Conservation (phyloP, 2,113 vertebrate genomes). For the Syngnathus typhle region DNA sequence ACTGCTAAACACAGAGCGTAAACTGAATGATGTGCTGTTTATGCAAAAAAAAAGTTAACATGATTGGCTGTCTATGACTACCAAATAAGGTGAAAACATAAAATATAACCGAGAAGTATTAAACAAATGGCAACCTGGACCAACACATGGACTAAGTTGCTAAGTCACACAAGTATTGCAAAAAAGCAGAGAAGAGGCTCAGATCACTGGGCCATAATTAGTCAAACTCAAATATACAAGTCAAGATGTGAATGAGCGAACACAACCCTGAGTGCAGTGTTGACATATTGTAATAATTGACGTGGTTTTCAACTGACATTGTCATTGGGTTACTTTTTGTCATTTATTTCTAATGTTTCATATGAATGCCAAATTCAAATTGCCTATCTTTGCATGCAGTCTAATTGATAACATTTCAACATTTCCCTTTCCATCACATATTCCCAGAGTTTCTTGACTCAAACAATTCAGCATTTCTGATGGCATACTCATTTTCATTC, state of each 20-base stretch:
- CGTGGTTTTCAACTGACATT: not conserved
- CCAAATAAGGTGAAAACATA: not conserved
- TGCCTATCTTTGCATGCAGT: not conserved
- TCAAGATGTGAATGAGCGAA: no score
- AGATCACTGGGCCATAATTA: not conserved
- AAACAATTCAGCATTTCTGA: not conserved
- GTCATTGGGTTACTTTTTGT: not conserved
- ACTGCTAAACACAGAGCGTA: not conserved
- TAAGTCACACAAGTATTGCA: not conserved
- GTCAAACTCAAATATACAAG: not conserved
- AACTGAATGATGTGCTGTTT: not conserved
- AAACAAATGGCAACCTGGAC: not conserved
- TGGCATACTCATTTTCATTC: not conserved
- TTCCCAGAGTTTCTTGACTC: not conserved
- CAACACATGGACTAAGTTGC: not conserved
- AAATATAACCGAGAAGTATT: not conserved
- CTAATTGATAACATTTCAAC: no score
- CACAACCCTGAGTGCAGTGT: not conserved
- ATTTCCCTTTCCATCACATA: not conserved
- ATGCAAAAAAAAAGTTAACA: no score
- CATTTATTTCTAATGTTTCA: not conserved
- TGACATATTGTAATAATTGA: not conserved
- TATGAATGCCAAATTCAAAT: no score
- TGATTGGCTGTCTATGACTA: no score
- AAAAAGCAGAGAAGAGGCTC: not conserved